Base-by-base conservation (phyloP, 1,140 invertebrate genomes). In the Sitobion miscanthi region DNA sequence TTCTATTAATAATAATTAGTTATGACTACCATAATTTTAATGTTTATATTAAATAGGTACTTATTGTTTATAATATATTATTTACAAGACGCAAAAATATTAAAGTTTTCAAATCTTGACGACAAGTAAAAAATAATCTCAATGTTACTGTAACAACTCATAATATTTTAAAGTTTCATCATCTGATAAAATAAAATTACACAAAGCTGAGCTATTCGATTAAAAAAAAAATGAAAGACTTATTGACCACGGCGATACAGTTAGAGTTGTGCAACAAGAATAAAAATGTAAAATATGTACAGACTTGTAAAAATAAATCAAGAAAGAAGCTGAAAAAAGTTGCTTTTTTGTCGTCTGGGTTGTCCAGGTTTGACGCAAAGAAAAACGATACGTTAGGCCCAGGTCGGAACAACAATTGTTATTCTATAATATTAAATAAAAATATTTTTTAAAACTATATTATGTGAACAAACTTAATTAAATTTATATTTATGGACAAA, bases 261-360 rank as follows among this genome's bases (percentile, higher is more conserved):
- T 9, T 20, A 6, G 42, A 42, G 35, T 21, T 14, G 35, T 35
- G 38, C 35, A 42, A 38, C 14, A 82, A 42, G 20, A 83, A 83
- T 21, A 35, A 23, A 42, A 83, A 83, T 83, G 21, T 38, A 23
- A 83, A 83, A 38, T 38, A 83, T 83, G 35, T 62, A 25, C 57
- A 11, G 38, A 38, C 38, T 7, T 83, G 35, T 38, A 83, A 42
- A 8, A 83, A 30, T n/a, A 88, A 52, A 47, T 88, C 23, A n/a
- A 49, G 1, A 47, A 52, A 52, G 20, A n/a, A 88, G 11, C 9
- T 30, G 57, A 88, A 47, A 6, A 35, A 35, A 49, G 88, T 89
- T 38, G 88, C 49, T 23, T 89, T 89, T 89, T 89, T 49, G 47
- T 89, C 88, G 47, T 89, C 88, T 11, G 88, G 52, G 35, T 54